Percentiles rank a stretch among this genome's conserved stretches.
Evolutionary conservation across 2,888 invertebrate species (phyloP).

Genomic region (Sympetrum striolatum): DNA sequence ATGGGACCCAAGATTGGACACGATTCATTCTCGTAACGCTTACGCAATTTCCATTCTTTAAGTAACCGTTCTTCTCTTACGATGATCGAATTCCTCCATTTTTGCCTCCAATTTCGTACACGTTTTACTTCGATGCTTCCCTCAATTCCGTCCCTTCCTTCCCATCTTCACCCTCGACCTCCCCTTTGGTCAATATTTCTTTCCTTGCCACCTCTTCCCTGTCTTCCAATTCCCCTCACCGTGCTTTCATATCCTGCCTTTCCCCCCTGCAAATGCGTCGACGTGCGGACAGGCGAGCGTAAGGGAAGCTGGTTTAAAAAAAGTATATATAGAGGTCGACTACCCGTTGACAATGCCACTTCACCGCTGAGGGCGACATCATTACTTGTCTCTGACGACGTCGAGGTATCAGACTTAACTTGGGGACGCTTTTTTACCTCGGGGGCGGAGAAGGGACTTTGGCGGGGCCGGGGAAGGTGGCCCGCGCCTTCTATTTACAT

Average conservation of each 20-base stretch:
- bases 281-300: not conserved
- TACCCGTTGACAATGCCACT: slow-evolving; percentile 32
- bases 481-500: not conserved
- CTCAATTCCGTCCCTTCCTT: not conserved
- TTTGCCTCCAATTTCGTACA: no score
- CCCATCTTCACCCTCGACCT: not conserved
- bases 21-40: no score
- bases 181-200: not conserved
- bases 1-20: no score
- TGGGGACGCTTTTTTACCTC: not conserved
- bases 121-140: no score
- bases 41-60: no score
- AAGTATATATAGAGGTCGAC: not conserved
- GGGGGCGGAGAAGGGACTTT: not conserved
- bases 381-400: slow-evolving; percentile 37
- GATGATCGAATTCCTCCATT: no score
- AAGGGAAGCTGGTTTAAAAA: not conserved
- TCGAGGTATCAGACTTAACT: slow-evolving; percentile 35
- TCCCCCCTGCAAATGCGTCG: not conserved
- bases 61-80: no score
- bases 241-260: not conserved
- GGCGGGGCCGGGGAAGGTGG: not conserved
- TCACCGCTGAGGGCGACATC: slow-evolving; percentile 20
- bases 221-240: not conserved
- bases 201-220: not conserved